Conservation (phyloP, 2,797 vertebrate species). For the Bradypodion ventrale region DNA sequence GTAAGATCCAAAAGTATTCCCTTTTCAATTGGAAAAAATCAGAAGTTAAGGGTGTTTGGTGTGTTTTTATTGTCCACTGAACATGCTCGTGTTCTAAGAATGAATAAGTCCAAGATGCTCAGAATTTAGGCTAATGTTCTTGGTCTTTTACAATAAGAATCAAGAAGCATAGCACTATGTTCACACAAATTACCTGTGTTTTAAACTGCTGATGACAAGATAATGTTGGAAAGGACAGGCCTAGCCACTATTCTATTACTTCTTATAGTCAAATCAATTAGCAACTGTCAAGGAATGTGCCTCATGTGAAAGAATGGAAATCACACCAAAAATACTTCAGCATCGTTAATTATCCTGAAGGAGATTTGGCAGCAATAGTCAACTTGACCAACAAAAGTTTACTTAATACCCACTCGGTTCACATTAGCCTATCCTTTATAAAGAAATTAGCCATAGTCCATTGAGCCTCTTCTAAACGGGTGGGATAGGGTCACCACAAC, state of each 20-base stretch:
- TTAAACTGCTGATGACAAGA: not conserved
- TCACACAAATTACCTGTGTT: not conserved
- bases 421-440: too few species aligned
- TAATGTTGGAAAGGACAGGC: not conserved
- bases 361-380: too few species aligned
- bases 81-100: slow-evolving; percentile 33
- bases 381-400: too few species aligned
- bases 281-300: not conserved
- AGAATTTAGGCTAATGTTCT: slow-evolving; percentile 30
- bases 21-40: slow-evolving; percentile 58
- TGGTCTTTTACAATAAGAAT: slow-evolving; percentile 9
- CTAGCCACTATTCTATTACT: not conserved
- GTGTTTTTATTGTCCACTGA: slow-evolving; percentile 41
- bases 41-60: slow-evolving; percentile 48
- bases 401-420: too few species aligned
- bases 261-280: slow-evolving; percentile 12
- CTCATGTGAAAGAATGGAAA: too few species aligned
- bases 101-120: slow-evolving; percentile 29
- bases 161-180: not conserved
- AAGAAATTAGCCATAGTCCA: too few species aligned
- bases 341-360: too few species aligned
- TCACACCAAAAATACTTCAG: too few species aligned
- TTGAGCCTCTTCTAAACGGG: too few species aligned
- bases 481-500: too few species aligned
- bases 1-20: slow-evolving; percentile 20